Percentiles rank a stretch among this genome's conserved stretches.
phyloP scores from a whole-genome alignment of 2,113 vertebrate species.

The Malurus elegans region DNA sequence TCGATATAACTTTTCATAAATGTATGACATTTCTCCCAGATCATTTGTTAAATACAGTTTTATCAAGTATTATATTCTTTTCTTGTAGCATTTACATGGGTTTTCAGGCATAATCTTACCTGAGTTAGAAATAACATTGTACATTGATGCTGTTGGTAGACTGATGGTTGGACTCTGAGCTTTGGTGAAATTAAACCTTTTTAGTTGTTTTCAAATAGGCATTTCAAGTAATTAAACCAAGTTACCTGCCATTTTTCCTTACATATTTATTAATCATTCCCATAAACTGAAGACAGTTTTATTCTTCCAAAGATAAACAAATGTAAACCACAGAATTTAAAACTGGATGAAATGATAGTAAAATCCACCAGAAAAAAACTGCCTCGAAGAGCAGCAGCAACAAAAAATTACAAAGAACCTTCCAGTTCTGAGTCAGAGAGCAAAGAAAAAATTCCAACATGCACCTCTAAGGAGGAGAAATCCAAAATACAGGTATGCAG shows the following conservation, averaged over 20 bases:
- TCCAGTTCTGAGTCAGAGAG: constrained; percentile 76
- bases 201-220: not conserved
- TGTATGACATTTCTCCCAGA: not conserved
- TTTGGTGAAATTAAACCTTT: not conserved
- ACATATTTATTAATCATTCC: not conserved
- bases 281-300: not conserved
- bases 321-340: constrained; percentile 2
- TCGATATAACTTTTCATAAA: not conserved
- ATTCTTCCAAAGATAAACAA: constrained; percentile 47
- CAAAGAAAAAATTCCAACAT: not conserved
- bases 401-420: constrained; percentile 84
- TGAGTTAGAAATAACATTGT: not conserved
- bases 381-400: constrained; percentile 75
- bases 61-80: not conserved
- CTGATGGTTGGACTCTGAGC: not conserved
- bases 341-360: not conserved
- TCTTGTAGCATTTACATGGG: not conserved
- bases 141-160: not conserved
- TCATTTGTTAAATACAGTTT: not conserved
- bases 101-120: not conserved
- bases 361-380: constrained; percentile 49
- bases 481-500: constrained; percentile 42
- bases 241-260: not conserved
- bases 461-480: not conserved
- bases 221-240: not conserved